Evolutionary conservation across 2,797 vertebrate genomes (phyloP).

Genomic region (Momotus momota): DNA sequence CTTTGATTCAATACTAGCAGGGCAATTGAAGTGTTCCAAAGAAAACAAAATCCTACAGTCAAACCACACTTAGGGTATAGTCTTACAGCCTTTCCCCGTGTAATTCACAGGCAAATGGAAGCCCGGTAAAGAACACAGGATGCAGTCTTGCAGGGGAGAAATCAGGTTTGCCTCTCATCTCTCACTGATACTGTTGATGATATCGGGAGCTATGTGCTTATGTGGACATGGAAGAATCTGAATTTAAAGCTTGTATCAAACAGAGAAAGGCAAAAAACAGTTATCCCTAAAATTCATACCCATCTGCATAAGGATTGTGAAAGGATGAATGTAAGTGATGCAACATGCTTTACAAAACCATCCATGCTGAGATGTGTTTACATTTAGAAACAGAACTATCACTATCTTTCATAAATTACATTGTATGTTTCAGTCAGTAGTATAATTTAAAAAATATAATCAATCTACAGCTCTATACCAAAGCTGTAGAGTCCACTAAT

Average conservation of each 20-base stretch:
- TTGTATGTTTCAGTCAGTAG: not conserved
- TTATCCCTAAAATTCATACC: not conserved
- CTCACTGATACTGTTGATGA: not conserved
- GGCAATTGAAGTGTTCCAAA: not conserved
- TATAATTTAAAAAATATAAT: not conserved
- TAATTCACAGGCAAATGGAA: not conserved
- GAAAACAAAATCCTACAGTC: not conserved
- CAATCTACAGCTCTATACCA: not conserved
- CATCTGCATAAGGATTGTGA: not conserved
- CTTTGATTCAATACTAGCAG: not conserved
- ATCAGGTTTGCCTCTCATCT: not conserved
- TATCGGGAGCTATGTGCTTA: not conserved
- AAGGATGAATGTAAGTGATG: not conserved
- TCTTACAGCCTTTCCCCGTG: not conserved
- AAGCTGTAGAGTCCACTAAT: not conserved
- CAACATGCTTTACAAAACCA: not conserved
- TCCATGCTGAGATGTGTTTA: not conserved
- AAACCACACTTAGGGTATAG: not conserved
- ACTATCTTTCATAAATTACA: not conserved
- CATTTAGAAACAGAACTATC: not conserved
- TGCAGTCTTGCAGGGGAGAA: not conserved
- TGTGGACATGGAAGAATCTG: not conserved
- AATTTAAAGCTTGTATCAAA: not conserved
- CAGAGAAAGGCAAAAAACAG: not conserved
- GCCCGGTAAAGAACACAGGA: not conserved